Conservation (phyloP, 2,113 vertebrate genomes). For the Galeopterus variegatus region DNA sequence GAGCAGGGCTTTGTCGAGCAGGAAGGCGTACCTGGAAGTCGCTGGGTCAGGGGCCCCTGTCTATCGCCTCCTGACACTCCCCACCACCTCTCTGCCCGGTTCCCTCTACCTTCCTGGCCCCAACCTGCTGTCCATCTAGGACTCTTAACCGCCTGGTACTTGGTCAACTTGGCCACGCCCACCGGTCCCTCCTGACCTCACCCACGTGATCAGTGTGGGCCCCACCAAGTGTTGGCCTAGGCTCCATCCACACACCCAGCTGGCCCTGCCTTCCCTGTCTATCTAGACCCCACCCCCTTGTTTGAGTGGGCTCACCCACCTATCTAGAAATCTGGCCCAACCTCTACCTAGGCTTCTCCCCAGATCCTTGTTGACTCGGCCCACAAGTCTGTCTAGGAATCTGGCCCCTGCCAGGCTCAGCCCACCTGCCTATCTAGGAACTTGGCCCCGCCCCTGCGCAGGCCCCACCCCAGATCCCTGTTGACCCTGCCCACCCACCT, state of each 20-base stretch:
- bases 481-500: not conserved
- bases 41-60: fast-evolving
- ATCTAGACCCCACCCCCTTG: not conserved
- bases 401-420: too few relatives aligned
- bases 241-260: too few relatives aligned
- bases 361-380: too few relatives aligned
- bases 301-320: not conserved
- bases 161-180: not conserved
- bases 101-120: not conserved
- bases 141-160: not conserved
- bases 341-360: not conserved
- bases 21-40: constrained; percentile 94
- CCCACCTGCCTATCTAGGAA: not conserved
- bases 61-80: not conserved
- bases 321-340: not conserved
- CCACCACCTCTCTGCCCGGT: not conserved
- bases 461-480: not conserved
- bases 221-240: not conserved
- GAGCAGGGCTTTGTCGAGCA: constrained; percentile 96
- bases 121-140: not conserved
- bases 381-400: not conserved
- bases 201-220: not conserved
- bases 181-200: not conserved
- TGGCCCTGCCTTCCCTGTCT: too few relatives aligned
- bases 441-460: too few relatives aligned